Base-by-base conservation (phyloP, 2,888 invertebrate genomes). In the Uropetala carovei region DNA sequence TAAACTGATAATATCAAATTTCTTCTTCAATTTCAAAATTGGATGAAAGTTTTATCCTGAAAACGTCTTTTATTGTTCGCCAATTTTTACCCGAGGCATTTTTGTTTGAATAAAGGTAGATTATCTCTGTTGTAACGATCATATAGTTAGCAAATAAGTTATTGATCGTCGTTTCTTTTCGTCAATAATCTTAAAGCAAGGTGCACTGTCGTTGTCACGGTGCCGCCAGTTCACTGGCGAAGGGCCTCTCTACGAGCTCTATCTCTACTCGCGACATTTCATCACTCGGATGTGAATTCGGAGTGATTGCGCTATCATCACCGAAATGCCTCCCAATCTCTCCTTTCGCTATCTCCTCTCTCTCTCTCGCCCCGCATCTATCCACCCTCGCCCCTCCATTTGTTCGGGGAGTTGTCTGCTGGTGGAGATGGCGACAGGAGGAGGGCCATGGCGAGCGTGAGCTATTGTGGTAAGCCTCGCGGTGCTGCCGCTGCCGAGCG, bases 391-490 rank as follows among this genome's bases (percentile, higher is more conserved):
- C 83, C 56, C 13, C 18, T 3, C 57, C n/a, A n/a, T 27, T 18
- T 56, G 83, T 2, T n/a, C 64, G 64, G 5, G 5, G 64, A 64
- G 5, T 57, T n/a, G 56, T 56, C 18, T 56, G 10, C 83, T n/a
- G 14, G 30, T n/a, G 56, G n/a, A 57, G n/a, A n/a, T 56, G 57
- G 83, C n/a, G n/a, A 56, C 57, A n/a, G 7, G 68, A 16, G 64
- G n/a, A 68, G 68, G 68, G n/a, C 68, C 68, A 22, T 22, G 64
- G 64, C 43, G 43, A 43, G 43, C 43, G 43, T 43, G 43, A 64
- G 16, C 64, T 86, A 86, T 86, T 59, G 86, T 16, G 30, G 82
- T 59, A 9, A 68, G 30, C 86, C 86, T 64, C 60, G 10, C 60
- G 43, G 43, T 43, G 10, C 86, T n/a, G 18, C 56, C 30, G 30